Base-by-base conservation (phyloP, 2,797 vertebrate genomes). In the Fistularia tabacaria region DNA sequence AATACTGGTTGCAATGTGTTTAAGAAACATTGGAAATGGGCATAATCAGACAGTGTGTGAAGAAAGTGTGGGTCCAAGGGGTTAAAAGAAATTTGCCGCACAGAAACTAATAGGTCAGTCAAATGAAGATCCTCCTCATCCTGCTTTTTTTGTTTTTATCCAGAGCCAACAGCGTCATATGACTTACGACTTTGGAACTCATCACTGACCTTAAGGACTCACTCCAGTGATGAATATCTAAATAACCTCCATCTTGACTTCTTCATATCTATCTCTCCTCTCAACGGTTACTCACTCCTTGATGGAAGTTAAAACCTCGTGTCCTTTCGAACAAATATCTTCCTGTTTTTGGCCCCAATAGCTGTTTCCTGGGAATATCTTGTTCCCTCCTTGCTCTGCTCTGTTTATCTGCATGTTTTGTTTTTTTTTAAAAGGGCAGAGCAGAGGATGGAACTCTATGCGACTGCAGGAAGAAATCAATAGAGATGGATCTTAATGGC, bases 191-290 rank as follows among this genome's bases (percentile, higher is more conserved):
- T 67, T 59, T 36, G 49, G 51, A 67, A 55, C 64, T 64, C 38
- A 41, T 59, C 6, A 43, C 52, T 66, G 71, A 82, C 69, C 76
- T 77, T 69, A 69, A 61, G 69, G 52, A 73, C 68, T 68, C 51
- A 51, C 57, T 70, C 53, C 57, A 49, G 14, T 71, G 51, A 82
- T 74, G 66, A 74, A 76, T 74, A 70, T 61, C 63, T 62, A 67
- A 77, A 76, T 58, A 64, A 54, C 53, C 40, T 66, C 55, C 53
- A 46, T 38, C 41, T 49, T 15, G 64, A 73, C 49, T 53, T 70
- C 57, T 46, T 64, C 40, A 46, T 7, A 66, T 68, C 62, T 8
- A 49, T 60, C 51, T 57, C 14, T 49, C 7, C 49, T 37, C 9
- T 14, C 3, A 7, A n/a, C n/a, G n/a, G n/a, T n/a, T n/a, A 3